Percentiles rank a stretch among this genome's conserved stretches.
Conservation (phyloP, 2,113 vertebrate genomes). For the Baryphthengus martii region DNA sequence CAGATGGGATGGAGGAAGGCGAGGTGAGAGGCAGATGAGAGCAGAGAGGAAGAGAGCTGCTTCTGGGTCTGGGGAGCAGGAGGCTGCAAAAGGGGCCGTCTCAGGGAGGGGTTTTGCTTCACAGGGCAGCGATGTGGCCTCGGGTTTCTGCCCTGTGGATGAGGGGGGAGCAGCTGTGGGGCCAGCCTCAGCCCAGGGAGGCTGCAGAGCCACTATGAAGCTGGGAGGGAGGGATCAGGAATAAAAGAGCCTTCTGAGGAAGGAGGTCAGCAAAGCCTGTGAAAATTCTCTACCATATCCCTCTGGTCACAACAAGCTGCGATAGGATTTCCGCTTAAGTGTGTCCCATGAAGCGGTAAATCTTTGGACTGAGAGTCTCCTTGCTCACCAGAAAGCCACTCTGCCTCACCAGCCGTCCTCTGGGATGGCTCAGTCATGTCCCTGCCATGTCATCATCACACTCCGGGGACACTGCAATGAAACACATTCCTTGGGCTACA, state of each 20-base stretch:
- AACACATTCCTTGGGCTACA: neutral
- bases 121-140: fast-evolving
- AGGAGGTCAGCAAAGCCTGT: neutral
- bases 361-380: fast-evolving
- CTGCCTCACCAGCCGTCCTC: fast-evolving
- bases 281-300: neutral
- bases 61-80: neutral
- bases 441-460: neutral
- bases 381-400: neutral
- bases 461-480: fast-evolving
- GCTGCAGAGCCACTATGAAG: neutral
- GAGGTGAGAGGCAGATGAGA: neutral
- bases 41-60: neutral
- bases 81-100: neutral
- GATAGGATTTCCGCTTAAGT: neutral
- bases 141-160: neutral
- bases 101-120: neutral
- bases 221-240: neutral
- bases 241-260: neutral
- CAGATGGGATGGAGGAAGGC: neutral
- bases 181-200: neutral
- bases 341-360: neutral
- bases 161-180: neutral
- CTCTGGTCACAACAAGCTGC: fast-evolving
- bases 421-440: neutral